Base-by-base conservation (phyloP, 2,797 vertebrate species). In the Melanotaenia trifasciata region DNA sequence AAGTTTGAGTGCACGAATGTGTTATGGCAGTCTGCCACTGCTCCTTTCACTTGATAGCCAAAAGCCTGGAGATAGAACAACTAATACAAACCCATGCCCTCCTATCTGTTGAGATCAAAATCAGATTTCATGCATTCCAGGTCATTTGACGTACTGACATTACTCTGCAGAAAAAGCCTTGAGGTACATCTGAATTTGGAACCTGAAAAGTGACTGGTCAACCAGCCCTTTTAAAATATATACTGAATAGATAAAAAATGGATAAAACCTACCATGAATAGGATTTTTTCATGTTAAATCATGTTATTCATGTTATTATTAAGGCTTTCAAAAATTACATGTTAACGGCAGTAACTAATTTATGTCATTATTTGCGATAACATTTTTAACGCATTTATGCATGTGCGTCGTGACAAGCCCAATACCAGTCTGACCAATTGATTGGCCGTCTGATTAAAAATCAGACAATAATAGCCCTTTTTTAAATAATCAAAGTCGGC, bases 41-140 rank as follows among this genome's bases (percentile, higher is more conserved):
- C 32, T 75, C 22, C 32, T 70, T 83, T 26, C 38, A 10, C 16
- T 36, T 66, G 63, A 40, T 72, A 69, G 40, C 50, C 62, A 64
- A 35, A 51, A 74, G 47, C 79, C 63, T 38, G 6, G 69, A 81
- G 69, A 73, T 70, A 47, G 11, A 78, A 72, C 8, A 18, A 51
- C 36, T 24, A 2, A 54, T 35, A 16, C 20, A 76, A 51, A 28
- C 51, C 7, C 5, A 5, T 22, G 8, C 14, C 18, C 13, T 38
- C 40, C 59, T 62, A 59, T 64, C 32, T 61, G 28, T 14, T 28
- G 3, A n/a, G 20, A 56, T 63, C 26, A 54, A 26, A 73, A 14
- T 45, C 24, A 28, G 2, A 45, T 66, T 75, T 67, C 5, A 67
- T 6, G 36, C 20, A 51, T 33, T 58, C 1, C 11, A 66, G 22